Conservation (phyloP, 1,140 invertebrate genomes). For the Bombus breviceps region DNA sequence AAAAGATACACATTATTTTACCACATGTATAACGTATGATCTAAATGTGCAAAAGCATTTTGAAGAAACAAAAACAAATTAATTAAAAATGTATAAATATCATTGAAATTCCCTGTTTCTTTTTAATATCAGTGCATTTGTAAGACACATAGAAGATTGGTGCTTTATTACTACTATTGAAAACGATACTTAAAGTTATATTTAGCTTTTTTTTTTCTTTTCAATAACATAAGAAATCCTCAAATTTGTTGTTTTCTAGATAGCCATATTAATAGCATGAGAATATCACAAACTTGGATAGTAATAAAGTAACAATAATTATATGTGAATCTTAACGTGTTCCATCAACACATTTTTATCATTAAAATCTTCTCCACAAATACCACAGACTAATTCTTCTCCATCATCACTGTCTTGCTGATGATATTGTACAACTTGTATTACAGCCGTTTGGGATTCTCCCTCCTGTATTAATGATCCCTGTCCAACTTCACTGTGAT, state of each 20-base stretch:
- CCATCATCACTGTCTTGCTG: constrained; percentile 64
- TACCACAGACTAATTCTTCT: constrained; percentile 74
- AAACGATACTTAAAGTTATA: constrained; percentile 31
- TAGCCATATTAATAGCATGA: constrained; percentile 41
- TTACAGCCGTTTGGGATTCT: constrained; percentile 53
- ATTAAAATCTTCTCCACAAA: constrained; percentile 78
- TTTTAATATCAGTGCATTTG: constrained; percentile 42
- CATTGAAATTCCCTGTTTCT: constrained; percentile 24
- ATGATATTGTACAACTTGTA: constrained; percentile 65
- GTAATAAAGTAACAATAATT: constrained; percentile 61
- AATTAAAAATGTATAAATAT: constrained; percentile 50
- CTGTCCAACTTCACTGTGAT: constrained; percentile 53
- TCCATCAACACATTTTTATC: constrained; percentile 78
- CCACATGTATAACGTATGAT: constrained; percentile 24
- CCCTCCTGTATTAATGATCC: constrained; percentile 60
- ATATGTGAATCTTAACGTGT: constrained; percentile 80
- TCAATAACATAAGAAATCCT: constrained; percentile 9
- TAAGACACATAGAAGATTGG: constrained; percentile 42
- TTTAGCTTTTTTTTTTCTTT: constrained; percentile 11
- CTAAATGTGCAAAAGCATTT: constrained; percentile 33
- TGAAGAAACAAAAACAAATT: constrained; percentile 8
- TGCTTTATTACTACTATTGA: constrained; percentile 24
- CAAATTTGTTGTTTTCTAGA: constrained; percentile 29
- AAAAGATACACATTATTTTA: constrained; percentile 32
- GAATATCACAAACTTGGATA: constrained; percentile 62